Base-by-base conservation (phyloP, 2,797 vertebrate genomes). In the Enteromius fasciolatus region DNA sequence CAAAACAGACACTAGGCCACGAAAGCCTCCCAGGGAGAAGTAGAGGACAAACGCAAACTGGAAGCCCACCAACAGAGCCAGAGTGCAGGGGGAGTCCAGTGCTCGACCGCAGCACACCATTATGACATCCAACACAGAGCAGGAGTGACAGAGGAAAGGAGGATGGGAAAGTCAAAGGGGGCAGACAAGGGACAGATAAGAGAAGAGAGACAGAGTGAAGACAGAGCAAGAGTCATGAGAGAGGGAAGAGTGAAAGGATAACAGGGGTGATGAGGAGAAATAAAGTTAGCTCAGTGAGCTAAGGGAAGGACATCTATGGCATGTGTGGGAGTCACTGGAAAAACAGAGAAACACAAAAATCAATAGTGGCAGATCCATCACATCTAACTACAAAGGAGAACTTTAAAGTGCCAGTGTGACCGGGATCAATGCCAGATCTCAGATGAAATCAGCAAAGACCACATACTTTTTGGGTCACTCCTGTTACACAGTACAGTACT, bases 41-140 rank as follows among this genome's bases (percentile, higher is more conserved):
- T 98, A 99, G n/a, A 98, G 96, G 88, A 99, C 97, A 90, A 99
- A 98, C 0, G 96, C 96, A 88, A 99, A 97, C 94, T 99, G 98
- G 93, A 97, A 98, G 82, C 97, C 96, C 82, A 98, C 94, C 48
- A 99, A 93, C 91, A 98, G 91, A 81, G 96, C 96, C 79, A 99
- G 89, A 0, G 97, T 97, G 88, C 98, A 98, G 0, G 97, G 97
- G 15, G 94, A 95, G 91, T 95, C 94, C 88, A 96, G 91, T 52
- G 94, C 93, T 54, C 94, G 93, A 4, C 94, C 94, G 61, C 86
- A 94, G 86, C 92, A 93, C 82, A 93, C 88, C 95, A 95, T 95
- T 28, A 87, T 92, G 82, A 74, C 81, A 82, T 68, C 69, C 28
- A 61, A 61, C 52, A 54, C 50, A 20, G 15, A 81, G 57, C 39